A percentile compares a stretch with the other conserved stretches of the same genome.
phyloP scores from a whole-genome alignment of 2,888 invertebrate species.

The Orthosia incerta region DNA sequence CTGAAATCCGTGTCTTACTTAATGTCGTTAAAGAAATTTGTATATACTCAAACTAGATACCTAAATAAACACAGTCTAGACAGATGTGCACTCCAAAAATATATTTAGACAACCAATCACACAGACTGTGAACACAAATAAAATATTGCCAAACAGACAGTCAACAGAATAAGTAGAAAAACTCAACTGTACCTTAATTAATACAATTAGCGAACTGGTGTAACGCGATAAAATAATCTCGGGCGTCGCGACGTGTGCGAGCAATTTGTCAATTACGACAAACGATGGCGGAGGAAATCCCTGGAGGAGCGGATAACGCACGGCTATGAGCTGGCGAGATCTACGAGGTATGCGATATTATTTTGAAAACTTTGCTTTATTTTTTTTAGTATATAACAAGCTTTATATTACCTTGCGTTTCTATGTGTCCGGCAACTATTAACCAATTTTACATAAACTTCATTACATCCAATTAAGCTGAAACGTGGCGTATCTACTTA shows the following conservation, averaged over 20 bases:
- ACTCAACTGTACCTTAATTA: conserved; percentile 51
- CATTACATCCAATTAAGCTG: too few relatives aligned
- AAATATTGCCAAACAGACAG: conserved; percentile 25
- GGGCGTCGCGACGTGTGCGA: conserved; percentile 45
- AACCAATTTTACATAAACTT: too few relatives aligned
- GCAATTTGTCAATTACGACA: conserved; percentile 65
- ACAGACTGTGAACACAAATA: conserved; percentile 15
- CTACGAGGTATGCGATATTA: conserved; percentile 10
- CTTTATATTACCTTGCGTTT: too few relatives aligned
- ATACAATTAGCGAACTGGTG: conserved; percentile 62
- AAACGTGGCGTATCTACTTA: too few relatives aligned
- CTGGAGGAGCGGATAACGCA: conserved; percentile 42
- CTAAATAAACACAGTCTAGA: not conserved
- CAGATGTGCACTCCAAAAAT: not conserved
- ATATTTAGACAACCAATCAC: not conserved
- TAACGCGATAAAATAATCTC: conserved; percentile 67
- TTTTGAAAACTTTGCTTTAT: conserved; percentile 8
- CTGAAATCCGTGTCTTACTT: too few relatives aligned
- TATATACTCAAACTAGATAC: not conserved
- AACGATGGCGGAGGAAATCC: conserved; percentile 53
- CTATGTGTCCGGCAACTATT: too few relatives aligned
- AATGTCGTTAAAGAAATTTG: not conserved
- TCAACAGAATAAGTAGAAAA: conserved; percentile 48
- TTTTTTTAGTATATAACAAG: too few relatives aligned
- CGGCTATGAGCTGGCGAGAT: conserved; percentile 7